These are phyloP conservation scores for Brenthis daphne DNA, from an alignment of 2,888 invertebrate genomes.

Conservation along the genomic window DNA sequence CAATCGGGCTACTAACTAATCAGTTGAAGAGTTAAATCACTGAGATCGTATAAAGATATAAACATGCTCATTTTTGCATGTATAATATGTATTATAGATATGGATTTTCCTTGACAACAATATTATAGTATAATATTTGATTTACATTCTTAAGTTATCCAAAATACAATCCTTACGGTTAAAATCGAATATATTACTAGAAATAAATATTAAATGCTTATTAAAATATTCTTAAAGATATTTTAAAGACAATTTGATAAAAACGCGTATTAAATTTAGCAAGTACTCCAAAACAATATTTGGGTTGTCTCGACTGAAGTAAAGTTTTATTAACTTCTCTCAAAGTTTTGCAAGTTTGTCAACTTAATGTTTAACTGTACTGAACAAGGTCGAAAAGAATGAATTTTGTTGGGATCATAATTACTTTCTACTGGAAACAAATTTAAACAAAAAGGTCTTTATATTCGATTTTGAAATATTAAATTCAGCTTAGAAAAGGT, in stretches of 20 bases:
- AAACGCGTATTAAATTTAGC: conserved; percentile 4
- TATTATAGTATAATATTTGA: too few relatives aligned
- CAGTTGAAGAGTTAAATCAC: too few relatives aligned
- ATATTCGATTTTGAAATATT: not conserved
- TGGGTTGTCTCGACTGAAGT: conserved; percentile 9
- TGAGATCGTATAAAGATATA: too few relatives aligned
- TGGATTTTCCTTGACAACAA: too few relatives aligned
- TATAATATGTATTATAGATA: too few relatives aligned
- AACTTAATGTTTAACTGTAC: conserved; percentile 13
- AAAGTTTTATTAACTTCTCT: conserved; percentile 15
- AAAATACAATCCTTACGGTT: too few relatives aligned
- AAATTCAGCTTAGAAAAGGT: not conserved
- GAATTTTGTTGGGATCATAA: conserved; percentile 6
- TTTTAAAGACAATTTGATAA: not conserved
- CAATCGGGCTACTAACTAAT: too few relatives aligned
- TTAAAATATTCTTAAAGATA: too few relatives aligned
- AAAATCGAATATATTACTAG: too few relatives aligned
- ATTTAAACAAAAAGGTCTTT: not conserved
- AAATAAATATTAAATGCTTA: too few relatives aligned
- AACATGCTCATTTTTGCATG: too few relatives aligned
- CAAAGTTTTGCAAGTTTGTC: conserved; percentile 7
- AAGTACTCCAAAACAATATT: conserved; percentile 11
- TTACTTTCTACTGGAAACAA: conserved; percentile 11
- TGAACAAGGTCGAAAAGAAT: conserved; percentile 6
- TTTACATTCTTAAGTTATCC: too few relatives aligned